Evolutionary conservation across 1,140 invertebrate species (phyloP), one percentile per base, ranked within the genome.

Genomic region (Anastatus disparis): DNA sequence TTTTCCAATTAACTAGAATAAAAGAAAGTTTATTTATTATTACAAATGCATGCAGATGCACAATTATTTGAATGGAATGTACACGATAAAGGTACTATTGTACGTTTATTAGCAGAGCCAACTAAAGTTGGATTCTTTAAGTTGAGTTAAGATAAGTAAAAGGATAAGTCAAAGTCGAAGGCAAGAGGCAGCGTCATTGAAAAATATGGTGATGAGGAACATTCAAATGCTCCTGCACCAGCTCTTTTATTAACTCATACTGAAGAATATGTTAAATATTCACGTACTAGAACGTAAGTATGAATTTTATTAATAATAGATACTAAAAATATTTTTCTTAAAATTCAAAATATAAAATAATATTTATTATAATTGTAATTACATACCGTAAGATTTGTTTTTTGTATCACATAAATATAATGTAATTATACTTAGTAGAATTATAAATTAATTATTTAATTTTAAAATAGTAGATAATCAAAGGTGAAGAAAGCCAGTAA

Each of bases 11-110:
- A n/a, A n/a, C n/a, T n/a, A n/a, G n/a, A n/a, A n/a, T n/a, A n/a
- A n/a, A n/a, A n/a, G n/a, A n/a, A n/a, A n/a, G n/a, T n/a, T n/a
- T n/a, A n/a, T n/a, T n/a, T n/a, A n/a, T n/a, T n/a, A n/a, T n/a
- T n/a, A 1, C 88, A 90, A 42, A 89, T 93, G 62, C 97, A 99
- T 82, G 93, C 95, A 3, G 91, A 91, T 22, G 94, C 95, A 20
- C 97, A 99, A 83, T 77, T 98, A 74, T 99, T 99, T 90, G 97
- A 98, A 1, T 99, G 98, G 98, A 95, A 99, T 79, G 97, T 97
- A 0, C 93, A 95, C 79, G 92, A 95, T 66, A 93, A 93, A 78
- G 97, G 96, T 22, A 92, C 99, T 0, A 97, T 99, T 86, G 95
- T 99, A 4, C 96, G 99, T 87, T 87, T 99, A 27, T 88, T 98